Evolutionary conservation across 2,797 vertebrate species (phyloP), one percentile per base, ranked within the genome.

Genomic region (Pygocentrus nattereri): DNA sequence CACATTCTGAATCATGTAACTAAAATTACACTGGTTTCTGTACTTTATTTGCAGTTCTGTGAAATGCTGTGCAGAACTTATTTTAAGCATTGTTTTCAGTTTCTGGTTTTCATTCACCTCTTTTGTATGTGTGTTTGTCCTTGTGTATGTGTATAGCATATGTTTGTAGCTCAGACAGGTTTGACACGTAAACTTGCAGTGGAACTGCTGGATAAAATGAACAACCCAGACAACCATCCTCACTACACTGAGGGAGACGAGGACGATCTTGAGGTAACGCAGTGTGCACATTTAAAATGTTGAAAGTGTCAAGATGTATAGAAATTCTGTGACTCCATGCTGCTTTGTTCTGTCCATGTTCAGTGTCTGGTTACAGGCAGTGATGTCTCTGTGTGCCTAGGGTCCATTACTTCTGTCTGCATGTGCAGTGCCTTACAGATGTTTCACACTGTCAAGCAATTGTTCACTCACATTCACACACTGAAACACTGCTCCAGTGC

Each of bases 171-270:
- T 5, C 97, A 98, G 88, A 90, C 93, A 0, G 95, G 96, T 18
- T 93, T 99, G 49, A 97, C 95, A 0, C 95, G 96, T 79, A 94
- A 95, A 71, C 92, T 98, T 5, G 98, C 97, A 1, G 93, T 97
- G 3, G 98, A 99, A 84, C 94, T 99, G 25, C 84, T 99, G 77
- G 98, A 99, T 89, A 98, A 96, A 91, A 95, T 99, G 88, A 99
- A 97, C 90, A 98, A 99, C 88, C 98, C 98, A 0, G 98, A 99
- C 85, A 95, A 96, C 94, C 97, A 97, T 65, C 90, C 96, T 69
- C 96, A 95, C 91, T 98, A 96, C 78, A 83, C 83, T 0, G 97
- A 98, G 78, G 94, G 93, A 0, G 98, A 99, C 0, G 97, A 99
- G 0, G 98, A 99, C 1, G 97, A 99, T 86, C 93, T 98, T 0